Evolutionary conservation across 2,888 invertebrate species (phyloP).

Genomic region (Agrochola macilenta): DNA sequence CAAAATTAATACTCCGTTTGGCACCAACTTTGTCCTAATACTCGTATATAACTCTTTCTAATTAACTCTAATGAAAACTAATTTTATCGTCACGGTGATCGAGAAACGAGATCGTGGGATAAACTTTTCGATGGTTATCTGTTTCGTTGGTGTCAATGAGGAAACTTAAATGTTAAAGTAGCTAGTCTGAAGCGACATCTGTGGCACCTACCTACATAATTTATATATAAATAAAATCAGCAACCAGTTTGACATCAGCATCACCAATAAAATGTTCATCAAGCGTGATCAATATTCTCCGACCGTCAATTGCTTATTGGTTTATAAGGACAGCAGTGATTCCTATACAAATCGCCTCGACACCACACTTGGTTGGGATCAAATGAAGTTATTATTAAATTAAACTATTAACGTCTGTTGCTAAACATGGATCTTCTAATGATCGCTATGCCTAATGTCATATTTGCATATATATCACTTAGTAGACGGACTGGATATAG

Average conservation of each 20-base stretch:
- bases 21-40: slow-evolving; percentile 31
- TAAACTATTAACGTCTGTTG: not conserved
- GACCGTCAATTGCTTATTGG: no score
- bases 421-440: not conserved
- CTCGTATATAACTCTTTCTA: slow-evolving; percentile 66
- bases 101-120: slow-evolving; percentile 59
- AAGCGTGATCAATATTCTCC: not conserved
- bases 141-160: slow-evolving; percentile 50
- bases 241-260: not conserved
- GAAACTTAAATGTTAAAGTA: not conserved
- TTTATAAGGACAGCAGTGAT: not conserved
- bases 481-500: not conserved
- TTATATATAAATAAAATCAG: not conserved
- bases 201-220: not conserved
- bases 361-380: not conserved
- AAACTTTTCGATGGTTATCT: slow-evolving; percentile 50
- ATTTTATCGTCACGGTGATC: slow-evolving; percentile 67
- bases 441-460: not conserved
- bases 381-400: slow-evolving; percentile 29
- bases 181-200: not conserved
- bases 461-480: not conserved
- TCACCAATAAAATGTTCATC: not conserved
- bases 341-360: not conserved
- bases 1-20: slow-evolving; percentile 62
- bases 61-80: slow-evolving; percentile 69